Percentiles rank a stretch among this genome's conserved stretches.
phyloP scores from a whole-genome alignment of 2,888 invertebrate genomes.

The Noctua janthina region DNA sequence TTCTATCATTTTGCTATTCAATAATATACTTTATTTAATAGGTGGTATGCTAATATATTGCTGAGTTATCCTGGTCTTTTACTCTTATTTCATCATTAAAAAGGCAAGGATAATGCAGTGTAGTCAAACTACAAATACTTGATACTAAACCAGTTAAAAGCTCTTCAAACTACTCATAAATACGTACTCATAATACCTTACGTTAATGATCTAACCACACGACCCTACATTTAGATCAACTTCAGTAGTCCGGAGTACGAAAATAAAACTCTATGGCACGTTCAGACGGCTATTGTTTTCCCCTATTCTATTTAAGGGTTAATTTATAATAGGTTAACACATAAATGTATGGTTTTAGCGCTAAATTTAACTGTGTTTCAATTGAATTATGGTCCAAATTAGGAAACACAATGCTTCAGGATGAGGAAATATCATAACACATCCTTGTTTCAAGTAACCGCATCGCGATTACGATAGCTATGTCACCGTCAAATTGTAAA shows the following conservation, averaged over 20 bases:
- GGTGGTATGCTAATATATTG: background rate
- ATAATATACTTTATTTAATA: background rate
- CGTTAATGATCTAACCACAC: conserved; percentile 1
- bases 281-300: conserved; percentile 16
- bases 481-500: too few species aligned
- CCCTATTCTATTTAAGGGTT: background rate
- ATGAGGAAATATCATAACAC: background rate
- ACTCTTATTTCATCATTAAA: background rate
- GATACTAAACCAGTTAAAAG: conserved; percentile 6
- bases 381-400: background rate
- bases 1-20: conserved; percentile 78
- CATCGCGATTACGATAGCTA: background rate
- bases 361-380: conserved; percentile 1
- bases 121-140: conserved; percentile 6
- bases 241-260: conserved; percentile 3
- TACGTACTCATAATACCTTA: background rate
- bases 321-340: background rate
- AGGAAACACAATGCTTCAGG: background rate
- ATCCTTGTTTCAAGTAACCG: background rate
- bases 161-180: conserved; percentile 30
- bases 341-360: background rate
- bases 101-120: background rate
- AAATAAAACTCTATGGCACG: conserved; percentile 17
- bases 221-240: conserved; percentile 20
- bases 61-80: background rate